Conservation (phyloP, 2,888 invertebrate genomes). For the Erannis defoliaria region DNA sequence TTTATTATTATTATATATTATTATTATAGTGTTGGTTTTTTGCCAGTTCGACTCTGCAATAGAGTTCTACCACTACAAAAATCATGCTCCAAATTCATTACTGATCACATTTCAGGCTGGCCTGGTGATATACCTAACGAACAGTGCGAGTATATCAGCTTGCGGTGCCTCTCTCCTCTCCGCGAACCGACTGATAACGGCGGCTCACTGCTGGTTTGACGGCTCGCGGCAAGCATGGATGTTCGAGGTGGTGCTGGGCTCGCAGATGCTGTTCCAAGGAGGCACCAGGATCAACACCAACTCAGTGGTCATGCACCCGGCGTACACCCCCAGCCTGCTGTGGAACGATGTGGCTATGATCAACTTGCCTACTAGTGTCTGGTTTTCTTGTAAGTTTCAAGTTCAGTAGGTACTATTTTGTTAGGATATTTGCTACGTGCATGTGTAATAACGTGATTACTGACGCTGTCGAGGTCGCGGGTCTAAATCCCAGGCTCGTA, state of each 20-base stretch:
- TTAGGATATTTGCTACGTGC: not conserved
- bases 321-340: slow-evolving; percentile 50
- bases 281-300: slow-evolving; percentile 60
- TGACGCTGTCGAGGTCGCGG: too few species aligned
- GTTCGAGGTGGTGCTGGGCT: slow-evolving; percentile 64
- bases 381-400: slow-evolving; percentile 51
- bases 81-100: too few species aligned
- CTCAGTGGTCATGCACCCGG: slow-evolving; percentile 60
- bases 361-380: slow-evolving; percentile 54
- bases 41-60: too few species aligned
- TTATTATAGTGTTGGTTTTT: too few species aligned
- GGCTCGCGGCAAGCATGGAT: slow-evolving; percentile 56
- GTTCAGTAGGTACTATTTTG: not conserved
- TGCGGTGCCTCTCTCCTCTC: slow-evolving; percentile 65
- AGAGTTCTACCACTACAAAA: too few species aligned
- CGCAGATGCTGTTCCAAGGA: slow-evolving; percentile 59
- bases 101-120: slow-evolving; percentile 55
- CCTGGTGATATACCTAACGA: slow-evolving; percentile 59
- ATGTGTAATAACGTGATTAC: too few species aligned
- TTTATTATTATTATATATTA: too few species aligned
- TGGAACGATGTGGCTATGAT: slow-evolving; percentile 67
- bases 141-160: slow-evolving; percentile 55
- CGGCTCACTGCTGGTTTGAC: slow-evolving; percentile 72
- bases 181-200: slow-evolving; percentile 60
- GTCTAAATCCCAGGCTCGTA: too few species aligned